Evolutionary conservation across 2,888 invertebrate genomes (phyloP).

Genomic region (Xestobium rufovillosum): DNA sequence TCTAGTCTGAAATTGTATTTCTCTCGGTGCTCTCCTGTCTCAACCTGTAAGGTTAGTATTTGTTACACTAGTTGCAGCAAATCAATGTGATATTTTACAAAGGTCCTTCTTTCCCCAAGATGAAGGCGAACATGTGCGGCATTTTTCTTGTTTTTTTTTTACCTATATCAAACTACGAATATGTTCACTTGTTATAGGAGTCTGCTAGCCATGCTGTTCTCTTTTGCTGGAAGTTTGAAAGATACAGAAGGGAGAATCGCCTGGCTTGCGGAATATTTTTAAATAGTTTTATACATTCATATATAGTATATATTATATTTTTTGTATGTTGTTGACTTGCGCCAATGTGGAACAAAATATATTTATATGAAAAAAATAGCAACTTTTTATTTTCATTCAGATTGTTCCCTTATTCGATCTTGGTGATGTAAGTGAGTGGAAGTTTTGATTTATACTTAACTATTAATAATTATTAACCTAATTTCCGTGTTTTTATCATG

Average conservation of each 20-base stretch:
- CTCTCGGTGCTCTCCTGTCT: too few species aligned
- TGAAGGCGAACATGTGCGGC: too few species aligned
- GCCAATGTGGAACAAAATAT: constrained; percentile 47
- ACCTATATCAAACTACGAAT: too few species aligned
- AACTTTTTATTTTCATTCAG: constrained; percentile 26
- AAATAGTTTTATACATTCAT: constrained; percentile 39
- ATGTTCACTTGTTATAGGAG: constrained; percentile 2
- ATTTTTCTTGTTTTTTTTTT: too few species aligned
- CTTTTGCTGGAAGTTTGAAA: not conserved
- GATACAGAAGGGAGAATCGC: not conserved
- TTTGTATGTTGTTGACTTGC: constrained; percentile 46
- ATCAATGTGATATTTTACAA: too few species aligned
- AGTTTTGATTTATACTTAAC: constrained; percentile 21
- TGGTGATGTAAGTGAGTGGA: constrained; percentile 8
- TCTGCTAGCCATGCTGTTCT: not conserved
- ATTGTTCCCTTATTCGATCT: constrained; percentile 1
- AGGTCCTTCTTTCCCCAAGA: too few species aligned
- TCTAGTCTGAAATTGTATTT: too few species aligned
- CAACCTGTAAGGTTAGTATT: too few species aligned
- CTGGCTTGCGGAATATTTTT: constrained; percentile 18
- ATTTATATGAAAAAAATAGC: constrained; percentile 41
- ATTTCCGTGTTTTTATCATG: constrained; percentile 29
- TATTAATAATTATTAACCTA: constrained; percentile 32
- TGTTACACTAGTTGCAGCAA: too few species aligned
- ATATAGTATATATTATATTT: constrained; percentile 43